Percentiles rank a stretch among this genome's conserved stretches.
Evolutionary conservation across 2,888 invertebrate species (phyloP).

Genomic region (Noctuana brunneofusca): DNA sequence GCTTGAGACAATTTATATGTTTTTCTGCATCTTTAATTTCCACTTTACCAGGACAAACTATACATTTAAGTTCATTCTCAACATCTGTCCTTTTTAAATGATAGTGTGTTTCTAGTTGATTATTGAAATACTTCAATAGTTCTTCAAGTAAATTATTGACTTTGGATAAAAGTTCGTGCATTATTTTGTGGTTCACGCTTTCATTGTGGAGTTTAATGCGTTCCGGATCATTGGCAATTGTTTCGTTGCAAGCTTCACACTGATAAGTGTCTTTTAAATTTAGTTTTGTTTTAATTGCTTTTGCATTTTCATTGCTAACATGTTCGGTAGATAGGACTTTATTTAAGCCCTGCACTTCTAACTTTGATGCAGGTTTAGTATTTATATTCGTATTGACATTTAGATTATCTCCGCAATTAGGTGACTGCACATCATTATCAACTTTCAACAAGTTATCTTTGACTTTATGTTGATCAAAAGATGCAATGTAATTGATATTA

Average conservation of each 20-base stretch:
- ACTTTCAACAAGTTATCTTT: neutral
- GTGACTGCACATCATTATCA: neutral
- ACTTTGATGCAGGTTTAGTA: neutral
- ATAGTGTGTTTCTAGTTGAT: conserved; percentile 13
- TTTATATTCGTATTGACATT: neutral
- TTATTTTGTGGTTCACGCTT: conserved; percentile 1
- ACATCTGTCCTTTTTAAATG: conserved; percentile 9
- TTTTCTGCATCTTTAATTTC: conserved; percentile 8
- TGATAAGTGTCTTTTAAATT: neutral
- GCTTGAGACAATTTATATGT: conserved; percentile 18
- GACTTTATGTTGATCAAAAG: neutral
- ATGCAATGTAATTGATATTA: conserved; percentile 1
- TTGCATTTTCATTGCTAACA: neutral
- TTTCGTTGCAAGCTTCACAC: conserved; percentile 12
- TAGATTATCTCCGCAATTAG: neutral
- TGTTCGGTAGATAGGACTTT: no score
- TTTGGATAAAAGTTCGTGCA: conserved; percentile 8
- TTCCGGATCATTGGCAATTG: neutral
- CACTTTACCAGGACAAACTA: neutral
- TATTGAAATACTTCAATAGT: conserved; percentile 11
- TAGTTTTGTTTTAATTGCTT: neutral
- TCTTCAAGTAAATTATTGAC: conserved; percentile 17
- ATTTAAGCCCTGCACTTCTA: neutral
- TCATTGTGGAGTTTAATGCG: conserved; percentile 5
- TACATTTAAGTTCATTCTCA: conserved; percentile 12